Evolutionary conservation across 2,888 invertebrate species (phyloP).

Genomic region (Hypercompe scribonia): DNA sequence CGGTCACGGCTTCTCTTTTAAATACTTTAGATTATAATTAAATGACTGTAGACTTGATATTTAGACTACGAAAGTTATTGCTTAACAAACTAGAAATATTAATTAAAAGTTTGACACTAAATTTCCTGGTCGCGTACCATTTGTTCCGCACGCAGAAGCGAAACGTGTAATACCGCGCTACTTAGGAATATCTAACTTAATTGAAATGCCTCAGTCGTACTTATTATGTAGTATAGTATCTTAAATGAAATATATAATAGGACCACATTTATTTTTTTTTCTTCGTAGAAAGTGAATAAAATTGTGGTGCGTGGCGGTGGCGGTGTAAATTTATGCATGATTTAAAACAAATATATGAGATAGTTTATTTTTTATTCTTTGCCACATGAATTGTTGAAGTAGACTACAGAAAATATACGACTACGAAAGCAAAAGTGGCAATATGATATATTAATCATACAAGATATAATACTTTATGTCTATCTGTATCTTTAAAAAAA

Average conservation of each 20-base stretch:
- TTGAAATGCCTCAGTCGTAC: conserved; percentile 37
- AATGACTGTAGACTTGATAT: not conserved
- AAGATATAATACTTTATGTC: not conserved
- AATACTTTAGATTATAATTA: not conserved
- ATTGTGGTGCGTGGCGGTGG: no score
- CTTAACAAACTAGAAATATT: conserved; percentile 15
- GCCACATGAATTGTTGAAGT: not conserved
- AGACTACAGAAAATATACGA: not conserved
- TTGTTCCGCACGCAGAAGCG: conserved; percentile 23
- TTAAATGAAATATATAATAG: not conserved
- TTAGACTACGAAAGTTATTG: conserved; percentile 9
- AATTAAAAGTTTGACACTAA: conserved; percentile 28
- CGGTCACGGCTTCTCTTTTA: not conserved
- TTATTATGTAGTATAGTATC: not conserved
- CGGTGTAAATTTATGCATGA: no score
- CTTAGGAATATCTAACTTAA: conserved; percentile 31
- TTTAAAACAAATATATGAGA: not conserved
- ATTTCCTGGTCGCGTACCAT: conserved; percentile 13
- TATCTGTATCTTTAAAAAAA: not conserved
- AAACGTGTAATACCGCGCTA: conserved; percentile 20
- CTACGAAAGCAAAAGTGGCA: not conserved
- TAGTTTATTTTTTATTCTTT: not conserved
- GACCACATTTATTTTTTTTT: no score
- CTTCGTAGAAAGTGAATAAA: no score
- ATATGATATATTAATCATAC: not conserved